These are phyloP conservation scores for Helostoma temminkii DNA, from an alignment of 2,797 vertebrate species.

Conservation along the genomic window DNA sequence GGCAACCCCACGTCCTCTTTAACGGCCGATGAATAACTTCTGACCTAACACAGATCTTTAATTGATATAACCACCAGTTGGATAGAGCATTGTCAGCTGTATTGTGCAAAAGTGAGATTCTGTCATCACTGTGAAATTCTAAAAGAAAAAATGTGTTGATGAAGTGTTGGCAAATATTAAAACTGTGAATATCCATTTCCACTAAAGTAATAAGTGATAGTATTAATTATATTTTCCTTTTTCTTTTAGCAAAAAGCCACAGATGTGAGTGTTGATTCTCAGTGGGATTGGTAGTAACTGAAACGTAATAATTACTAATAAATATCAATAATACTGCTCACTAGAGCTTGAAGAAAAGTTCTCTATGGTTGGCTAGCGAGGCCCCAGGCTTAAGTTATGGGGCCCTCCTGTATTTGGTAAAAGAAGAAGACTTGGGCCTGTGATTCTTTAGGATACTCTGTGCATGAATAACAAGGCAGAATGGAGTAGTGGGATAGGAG, in stretches of 20 bases:
- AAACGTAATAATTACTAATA: background rate
- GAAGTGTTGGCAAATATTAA: no score
- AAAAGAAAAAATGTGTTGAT: no score
- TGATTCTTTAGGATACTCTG: slow-evolving; percentile 59
- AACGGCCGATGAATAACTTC: slow-evolving; percentile 77
- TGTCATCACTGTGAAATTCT: background rate
- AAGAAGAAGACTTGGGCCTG: slow-evolving; percentile 62
- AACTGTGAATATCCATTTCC: no score
- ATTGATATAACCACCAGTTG: slow-evolving; percentile 75
- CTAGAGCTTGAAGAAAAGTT: slow-evolving; percentile 18
- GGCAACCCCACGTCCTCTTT: slow-evolving; percentile 71
- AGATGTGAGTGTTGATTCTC: background rate
- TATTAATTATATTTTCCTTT: background rate
- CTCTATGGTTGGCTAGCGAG: slow-evolving; percentile 32
- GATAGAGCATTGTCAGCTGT: slow-evolving; percentile 12
- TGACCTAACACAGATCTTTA: slow-evolving; percentile 80
- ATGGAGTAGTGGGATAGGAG: slow-evolving; percentile 57
- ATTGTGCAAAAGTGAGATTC: slow-evolving; percentile 25
- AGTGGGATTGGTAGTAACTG: background rate
- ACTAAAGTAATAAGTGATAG: no score
- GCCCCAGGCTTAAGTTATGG: slow-evolving; percentile 59
- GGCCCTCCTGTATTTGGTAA: slow-evolving; percentile 75
- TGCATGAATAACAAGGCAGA: slow-evolving; percentile 62
- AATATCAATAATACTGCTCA: slow-evolving; percentile 12
- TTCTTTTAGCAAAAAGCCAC: background rate